These are phyloP conservation scores for Cacatua alba DNA, from an alignment of 2,113 vertebrate genomes.

Conservation along the genomic window DNA sequence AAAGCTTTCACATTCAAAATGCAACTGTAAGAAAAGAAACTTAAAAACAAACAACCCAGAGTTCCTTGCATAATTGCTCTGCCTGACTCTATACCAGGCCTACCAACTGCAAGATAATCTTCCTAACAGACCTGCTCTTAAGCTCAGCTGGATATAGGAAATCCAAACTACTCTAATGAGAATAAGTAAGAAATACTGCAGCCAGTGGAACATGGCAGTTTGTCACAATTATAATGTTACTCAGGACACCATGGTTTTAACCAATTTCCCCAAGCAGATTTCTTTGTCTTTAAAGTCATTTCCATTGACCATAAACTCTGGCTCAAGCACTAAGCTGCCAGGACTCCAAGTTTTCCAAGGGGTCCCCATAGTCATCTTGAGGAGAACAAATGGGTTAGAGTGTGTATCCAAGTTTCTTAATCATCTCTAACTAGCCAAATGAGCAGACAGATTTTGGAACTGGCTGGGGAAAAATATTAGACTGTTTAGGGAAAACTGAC, in stretches of 20 bases:
- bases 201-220: neutral
- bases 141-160: neutral
- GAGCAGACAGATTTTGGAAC: neutral
- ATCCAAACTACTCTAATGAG: neutral
- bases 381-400: neutral
- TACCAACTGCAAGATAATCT: neutral
- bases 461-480: neutral
- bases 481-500: neutral
- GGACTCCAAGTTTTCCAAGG: neutral
- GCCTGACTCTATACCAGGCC: neutral
- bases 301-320: neutral
- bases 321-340: neutral
- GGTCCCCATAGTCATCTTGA: rapidly evolving
- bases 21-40: neutral
- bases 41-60: neutral
- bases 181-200: neutral
- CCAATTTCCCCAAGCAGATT: neutral
- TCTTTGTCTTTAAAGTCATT: neutral
- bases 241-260: neutral
- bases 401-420: neutral
- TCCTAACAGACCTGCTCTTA: neutral
- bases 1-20: neutral
- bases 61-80: neutral
- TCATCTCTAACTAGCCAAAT: neutral
- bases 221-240: neutral